These are phyloP conservation scores for Drosophila neotestacea DNA, from an alignment of 2,888 invertebrate genomes.

Conservation along the genomic window DNA sequence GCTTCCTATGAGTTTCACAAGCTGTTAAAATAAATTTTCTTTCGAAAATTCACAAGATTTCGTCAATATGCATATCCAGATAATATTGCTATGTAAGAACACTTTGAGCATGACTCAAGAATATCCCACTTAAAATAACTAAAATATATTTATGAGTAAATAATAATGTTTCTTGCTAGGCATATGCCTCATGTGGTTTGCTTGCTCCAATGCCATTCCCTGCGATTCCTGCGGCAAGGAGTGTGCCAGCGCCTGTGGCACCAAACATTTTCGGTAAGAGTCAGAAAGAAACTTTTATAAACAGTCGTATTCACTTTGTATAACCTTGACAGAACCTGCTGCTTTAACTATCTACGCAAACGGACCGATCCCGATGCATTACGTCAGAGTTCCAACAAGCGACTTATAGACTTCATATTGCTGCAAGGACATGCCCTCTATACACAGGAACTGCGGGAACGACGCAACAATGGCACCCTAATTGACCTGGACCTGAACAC, in stretches of 20 bases:
- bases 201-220: constrained; percentile 83
- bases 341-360: constrained; percentile 89
- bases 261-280: constrained; percentile 87
- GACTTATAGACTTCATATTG: constrained; percentile 83
- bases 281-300: neutral
- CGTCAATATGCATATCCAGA: constrained; percentile 70
- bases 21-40: constrained; percentile 39
- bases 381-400: constrained; percentile 78
- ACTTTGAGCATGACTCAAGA: neutral
- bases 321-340: constrained; percentile 86
- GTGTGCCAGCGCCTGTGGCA: constrained; percentile 88
- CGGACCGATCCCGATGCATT: constrained; percentile 84
- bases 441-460: constrained; percentile 73
- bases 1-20: constrained; percentile 59
- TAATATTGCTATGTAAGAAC: constrained; percentile 74
- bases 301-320: neutral
- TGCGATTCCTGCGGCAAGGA: constrained; percentile 89
- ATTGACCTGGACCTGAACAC: constrained; percentile 69
- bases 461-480: constrained; percentile 63
- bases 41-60: constrained; percentile 24
- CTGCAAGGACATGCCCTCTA: constrained; percentile 82
- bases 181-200: constrained; percentile 67
- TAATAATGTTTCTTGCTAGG: constrained; percentile 41
- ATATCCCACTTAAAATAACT: neutral
- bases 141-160: neutral